Evolutionary conservation across 2,888 invertebrate genomes (phyloP).

Genomic region (Automeris io): DNA sequence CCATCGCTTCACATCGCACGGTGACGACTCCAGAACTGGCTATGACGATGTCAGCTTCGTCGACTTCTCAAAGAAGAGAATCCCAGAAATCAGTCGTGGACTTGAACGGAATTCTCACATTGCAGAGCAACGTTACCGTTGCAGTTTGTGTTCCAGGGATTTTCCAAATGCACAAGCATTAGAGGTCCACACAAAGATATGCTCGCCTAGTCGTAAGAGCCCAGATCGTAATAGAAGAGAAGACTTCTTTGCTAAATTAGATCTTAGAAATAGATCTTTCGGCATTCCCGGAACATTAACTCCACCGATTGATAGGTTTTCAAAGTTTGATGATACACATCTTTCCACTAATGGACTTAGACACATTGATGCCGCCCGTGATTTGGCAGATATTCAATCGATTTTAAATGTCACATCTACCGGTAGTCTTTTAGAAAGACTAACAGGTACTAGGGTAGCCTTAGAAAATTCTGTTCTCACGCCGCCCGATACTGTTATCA

Average conservation of each 20-base stretch:
- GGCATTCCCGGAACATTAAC: slow-evolving; percentile 64
- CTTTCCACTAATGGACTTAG: slow-evolving; percentile 53
- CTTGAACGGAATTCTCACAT: slow-evolving; percentile 80
- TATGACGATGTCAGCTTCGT: slow-evolving; percentile 85
- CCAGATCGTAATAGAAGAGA: slow-evolving; percentile 81
- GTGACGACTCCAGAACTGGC: slow-evolving; percentile 77
- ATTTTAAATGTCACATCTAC: slow-evolving; percentile 87
- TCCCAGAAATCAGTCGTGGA: slow-evolving; percentile 85
- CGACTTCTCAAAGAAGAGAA: slow-evolving; percentile 89
- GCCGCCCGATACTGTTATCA: slow-evolving; percentile 58
- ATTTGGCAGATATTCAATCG: slow-evolving; percentile 91
- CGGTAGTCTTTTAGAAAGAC: slow-evolving; percentile 80
- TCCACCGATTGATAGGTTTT: slow-evolving; percentile 61
- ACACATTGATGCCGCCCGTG: slow-evolving; percentile 79
- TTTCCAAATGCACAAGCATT: slow-evolving; percentile 83
- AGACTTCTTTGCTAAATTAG: slow-evolving; percentile 88
- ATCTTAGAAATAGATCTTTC: slow-evolving; percentile 83
- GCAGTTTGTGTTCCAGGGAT: slow-evolving; percentile 82
- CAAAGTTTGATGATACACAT: slow-evolving; percentile 60
- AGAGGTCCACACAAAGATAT: slow-evolving; percentile 79
- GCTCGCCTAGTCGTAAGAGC: slow-evolving; percentile 52
- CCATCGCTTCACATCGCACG: slow-evolving; percentile 81
- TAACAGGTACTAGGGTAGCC: slow-evolving; percentile 64
- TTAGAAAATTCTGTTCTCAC: slow-evolving; percentile 61
- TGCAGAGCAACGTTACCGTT: slow-evolving; percentile 80